A percentile compares a stretch with the other conserved stretches of the same genome.
phyloP scores from a whole-genome alignment of 1,140 invertebrate species.

The Mya arenaria region DNA sequence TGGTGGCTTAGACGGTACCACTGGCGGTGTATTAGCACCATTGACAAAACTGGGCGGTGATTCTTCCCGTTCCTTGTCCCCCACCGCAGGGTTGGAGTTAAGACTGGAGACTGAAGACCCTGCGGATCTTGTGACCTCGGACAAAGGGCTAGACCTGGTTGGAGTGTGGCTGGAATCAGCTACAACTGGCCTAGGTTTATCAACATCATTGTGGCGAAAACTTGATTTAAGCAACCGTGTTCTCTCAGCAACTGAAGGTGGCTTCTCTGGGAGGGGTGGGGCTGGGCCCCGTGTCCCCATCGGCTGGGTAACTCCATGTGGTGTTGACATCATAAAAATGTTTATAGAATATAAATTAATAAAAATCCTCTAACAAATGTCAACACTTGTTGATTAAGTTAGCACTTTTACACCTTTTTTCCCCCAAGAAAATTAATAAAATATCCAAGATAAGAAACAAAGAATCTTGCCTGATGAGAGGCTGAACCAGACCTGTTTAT shows the following conservation, averaged over 20 bases:
- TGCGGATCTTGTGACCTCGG: conserved; percentile 34
- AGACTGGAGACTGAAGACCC: conserved; percentile 51
- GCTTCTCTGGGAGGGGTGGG: conserved; percentile 70
- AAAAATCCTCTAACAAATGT: too few species aligned
- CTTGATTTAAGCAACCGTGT: conserved; percentile 67
- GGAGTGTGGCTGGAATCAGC: not conserved
- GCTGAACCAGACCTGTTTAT: too few species aligned
- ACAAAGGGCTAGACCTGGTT: conserved; percentile 36
- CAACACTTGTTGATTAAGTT: too few species aligned
- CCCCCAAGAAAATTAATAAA: too few species aligned
- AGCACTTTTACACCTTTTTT: too few species aligned
- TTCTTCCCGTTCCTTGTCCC: conserved; percentile 30
- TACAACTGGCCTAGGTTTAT: conserved; percentile 30
- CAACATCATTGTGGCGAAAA: conserved; percentile 67
- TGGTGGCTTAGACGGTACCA: conserved; percentile 6
- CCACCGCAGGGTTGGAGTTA: conserved; percentile 36
- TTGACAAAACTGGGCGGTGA: conserved; percentile 21
- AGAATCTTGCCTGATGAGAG: too few species aligned
- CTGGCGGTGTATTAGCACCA: not conserved
- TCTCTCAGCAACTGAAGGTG: conserved; percentile 69
- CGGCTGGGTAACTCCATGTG: conserved; percentile 37
- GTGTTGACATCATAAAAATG: too few species aligned
- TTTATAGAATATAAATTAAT: too few species aligned
- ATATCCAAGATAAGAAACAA: too few species aligned
- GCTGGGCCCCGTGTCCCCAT: conserved; percentile 60